Evolutionary conservation across 2,888 invertebrate genomes (phyloP), one percentile per base, ranked within the genome.

Genomic region (Zeuzera pyrina): DNA sequence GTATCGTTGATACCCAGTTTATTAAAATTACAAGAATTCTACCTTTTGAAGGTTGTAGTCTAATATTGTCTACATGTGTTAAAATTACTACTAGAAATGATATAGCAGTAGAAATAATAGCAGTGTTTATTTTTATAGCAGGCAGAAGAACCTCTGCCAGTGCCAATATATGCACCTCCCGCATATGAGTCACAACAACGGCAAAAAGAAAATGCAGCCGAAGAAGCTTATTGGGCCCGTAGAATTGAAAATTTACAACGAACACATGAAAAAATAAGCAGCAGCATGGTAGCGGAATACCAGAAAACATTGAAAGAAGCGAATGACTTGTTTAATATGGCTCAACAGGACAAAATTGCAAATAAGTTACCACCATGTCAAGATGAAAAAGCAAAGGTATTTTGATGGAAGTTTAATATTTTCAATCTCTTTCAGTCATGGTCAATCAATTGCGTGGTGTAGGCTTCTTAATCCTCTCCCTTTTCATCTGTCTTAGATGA

Each of bases 351-450:
- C 39, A 76, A 73, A 62, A 39, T 68, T 36, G 57, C 49, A 10
- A 66, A 47, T 35, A 81, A 78, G 43, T 38, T 76, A 34, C 67
- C 77, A 33, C 83, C 83, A 32, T 83, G 83, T 45, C 76, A 83
- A 44, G 73, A 72, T 19, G 81, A 83, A 36, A 83, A 81, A 50
- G 66, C 71, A 25, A 81, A 81, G 73, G 83, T 78, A 56, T 37
- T 12, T 35, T 11, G n/a, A n/a, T n/a, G n/a, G n/a, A n/a, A n/a
- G n/a, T n/a, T n/a, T n/a, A n/a, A n/a, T n/a, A n/a, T n/a, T n/a
- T n/a, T n/a, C n/a, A n/a, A n/a, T n/a, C n/a, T n/a, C n/a, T n/a
- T n/a, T n/a, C n/a, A n/a, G n/a, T n/a, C n/a, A n/a, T n/a, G n/a
- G n/a, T n/a, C n/a, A n/a, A n/a, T n/a, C n/a, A n/a, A n/a, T n/a